A percentile compares a stretch with the other conserved stretches of the same genome.
phyloP scores from a whole-genome alignment of 1,140 invertebrate species.

The Macrocentrus cingulum region DNA sequence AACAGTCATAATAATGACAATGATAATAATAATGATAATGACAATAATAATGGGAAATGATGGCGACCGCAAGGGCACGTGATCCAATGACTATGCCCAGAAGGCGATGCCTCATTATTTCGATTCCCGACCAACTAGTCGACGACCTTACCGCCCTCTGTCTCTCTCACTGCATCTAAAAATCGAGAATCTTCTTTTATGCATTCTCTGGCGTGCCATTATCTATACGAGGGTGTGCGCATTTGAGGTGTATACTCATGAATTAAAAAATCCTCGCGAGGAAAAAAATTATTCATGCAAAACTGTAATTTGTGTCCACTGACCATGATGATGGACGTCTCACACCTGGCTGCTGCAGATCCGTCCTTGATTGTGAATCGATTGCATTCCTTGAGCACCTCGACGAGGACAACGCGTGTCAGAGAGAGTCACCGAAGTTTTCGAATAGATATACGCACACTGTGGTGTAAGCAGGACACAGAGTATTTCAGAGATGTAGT shows the following conservation, averaged over 20 bases:
- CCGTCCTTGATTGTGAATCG: neutral
- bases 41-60: slow-evolving; percentile 55
- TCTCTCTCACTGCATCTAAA: slow-evolving; percentile 8
- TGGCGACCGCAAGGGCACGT: slow-evolving; percentile 54
- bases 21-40: slow-evolving; percentile 33
- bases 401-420: no score
- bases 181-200: slow-evolving; percentile 16
- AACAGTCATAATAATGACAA: slow-evolving; percentile 45
- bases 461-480: slow-evolving; percentile 14
- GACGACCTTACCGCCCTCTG: slow-evolving; percentile 19
- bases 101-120: slow-evolving; percentile 54
- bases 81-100: slow-evolving; percentile 53
- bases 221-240: no score
- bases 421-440: no score
- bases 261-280: no score
- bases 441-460: neutral
- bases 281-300: neutral
- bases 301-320: neutral
- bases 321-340: neutral
- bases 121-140: slow-evolving; percentile 50
- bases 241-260: no score
- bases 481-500: no score
- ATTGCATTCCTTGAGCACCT: neutral
- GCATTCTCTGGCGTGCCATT: neutral
- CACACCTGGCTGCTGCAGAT: neutral